A percentile compares a stretch with the other conserved stretches of the same genome.
Evolutionary conservation across 1,140 invertebrate species (phyloP).

Genomic region (Protaetia brevitarsis): DNA sequence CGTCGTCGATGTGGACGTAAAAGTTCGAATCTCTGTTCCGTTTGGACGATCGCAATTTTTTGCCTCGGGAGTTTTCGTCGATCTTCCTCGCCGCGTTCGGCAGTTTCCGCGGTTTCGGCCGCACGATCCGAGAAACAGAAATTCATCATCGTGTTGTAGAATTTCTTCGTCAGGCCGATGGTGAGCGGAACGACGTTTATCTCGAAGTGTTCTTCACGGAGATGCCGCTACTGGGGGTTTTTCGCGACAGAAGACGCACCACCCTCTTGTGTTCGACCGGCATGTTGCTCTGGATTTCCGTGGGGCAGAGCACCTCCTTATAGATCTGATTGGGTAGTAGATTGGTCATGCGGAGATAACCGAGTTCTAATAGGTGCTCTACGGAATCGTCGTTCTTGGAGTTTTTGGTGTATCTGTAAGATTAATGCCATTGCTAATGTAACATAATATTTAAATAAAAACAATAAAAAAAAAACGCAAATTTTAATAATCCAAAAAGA

Average conservation of each 20-base stretch:
- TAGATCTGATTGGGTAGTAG: constrained; percentile 92
- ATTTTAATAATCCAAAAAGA: too few relatives aligned
- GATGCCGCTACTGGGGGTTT: constrained; percentile 92
- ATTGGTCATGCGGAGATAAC: constrained; percentile 95
- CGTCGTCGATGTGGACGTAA: constrained; percentile 89
- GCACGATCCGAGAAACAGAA: constrained; percentile 99
- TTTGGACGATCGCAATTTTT: constrained; percentile 51
- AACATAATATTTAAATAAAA: too few relatives aligned
- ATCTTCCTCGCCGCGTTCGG: constrained; percentile 59
- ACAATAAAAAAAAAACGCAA: too few relatives aligned
- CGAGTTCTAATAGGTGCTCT: constrained; percentile 95
- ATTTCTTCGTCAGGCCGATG: constrained; percentile 93
- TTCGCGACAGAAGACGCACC: constrained; percentile 85
- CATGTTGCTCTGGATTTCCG: constrained; percentile 84
- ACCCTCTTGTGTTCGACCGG: constrained; percentile 83
- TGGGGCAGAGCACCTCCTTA: constrained; percentile 85
- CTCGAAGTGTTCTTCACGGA: constrained; percentile 97
- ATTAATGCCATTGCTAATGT: too few relatives aligned
- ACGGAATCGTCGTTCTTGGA: constrained; percentile 96
- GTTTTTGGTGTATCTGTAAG: constrained; percentile 89
- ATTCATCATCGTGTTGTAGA: constrained; percentile 95
- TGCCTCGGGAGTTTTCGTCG: constrained; percentile 46
- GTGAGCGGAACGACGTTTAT: constrained; percentile 92
- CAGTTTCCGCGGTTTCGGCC: constrained; percentile 76
- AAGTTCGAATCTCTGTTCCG: constrained; percentile 79